Base-by-base conservation (phyloP, 2,888 invertebrate genomes). In the Nowickia ferox region DNA sequence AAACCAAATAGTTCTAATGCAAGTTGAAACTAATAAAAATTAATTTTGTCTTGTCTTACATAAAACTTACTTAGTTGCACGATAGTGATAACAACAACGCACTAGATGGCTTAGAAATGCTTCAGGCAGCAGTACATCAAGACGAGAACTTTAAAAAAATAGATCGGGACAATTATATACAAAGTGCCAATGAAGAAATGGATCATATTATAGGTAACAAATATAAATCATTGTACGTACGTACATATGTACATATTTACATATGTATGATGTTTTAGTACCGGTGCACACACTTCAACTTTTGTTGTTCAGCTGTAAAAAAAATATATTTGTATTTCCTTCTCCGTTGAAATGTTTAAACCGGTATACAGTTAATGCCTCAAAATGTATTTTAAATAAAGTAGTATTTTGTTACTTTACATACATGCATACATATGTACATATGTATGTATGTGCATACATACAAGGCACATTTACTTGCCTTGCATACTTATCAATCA, bases 31-130 rank as follows among this genome's bases (percentile, higher is more conserved):
- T 30, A 30, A 30, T 30, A 30, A 30, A 30, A 53, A 53, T 9
- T 19, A 10, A 53, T 30, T 13, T 30, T 13, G 11, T 59, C 38
- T 59, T 59, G 9, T 38, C 2, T 42, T 19, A 11, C 5, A 11
- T 19, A 22, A 6, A 11, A 8, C 42, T 42, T 48, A 42, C 11
- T 97, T 65, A 93, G 92, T 91, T 96, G 19, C 98, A 98, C 89
- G 98, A 98, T 91, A 96, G 96, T 87, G 98, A 98, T 91, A 96
- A 96, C 90, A 98, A 98, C 91, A 96, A 96, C 1, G 96, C 96
- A 90, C 93, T 98, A 84, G 98, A 98, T 92, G 98, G 98, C 0
- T 93, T 98, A 84, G 98, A 98, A 93, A 95, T 98, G 90, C 93
- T 98, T 74, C 95, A 95, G 92, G 95, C 93, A 9, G 93, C 93